Evolutionary conservation across 1,140 invertebrate genomes (phyloP), one percentile per base, ranked within the genome.

Genomic region (Rhyzopertha dominica): DNA sequence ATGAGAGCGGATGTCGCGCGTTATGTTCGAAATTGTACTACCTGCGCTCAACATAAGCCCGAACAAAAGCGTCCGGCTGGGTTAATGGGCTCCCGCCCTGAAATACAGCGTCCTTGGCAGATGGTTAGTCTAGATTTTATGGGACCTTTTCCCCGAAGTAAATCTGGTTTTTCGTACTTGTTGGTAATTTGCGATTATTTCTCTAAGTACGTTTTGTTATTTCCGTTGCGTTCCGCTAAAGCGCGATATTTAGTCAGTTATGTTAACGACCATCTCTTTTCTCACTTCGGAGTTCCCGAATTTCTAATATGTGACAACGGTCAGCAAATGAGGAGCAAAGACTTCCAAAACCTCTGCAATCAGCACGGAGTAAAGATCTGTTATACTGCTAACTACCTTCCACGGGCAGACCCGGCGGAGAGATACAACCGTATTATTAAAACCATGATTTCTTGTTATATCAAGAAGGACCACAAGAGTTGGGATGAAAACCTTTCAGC

Each of bases 111-210:
- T 1, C 40, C 47, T 5, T 49, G 47, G 47, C 5, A 49, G 24
- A 20, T 17, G 3, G 24, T 49, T 17, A 24, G 25, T 32, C 14
- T 22, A 3, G 47, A 49, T 25, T 31, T 71, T 0, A 14, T 49
- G 4, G 36, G 34, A 8, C 34, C 40, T 3, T 38, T 44, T 1
- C 31, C 41, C n/a, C 13, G 13, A n/a, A 37, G 23, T 1, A 13
- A 8, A 1, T 5, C 13, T 16, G 43, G 43, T 1, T 23, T 37
- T 20, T 18, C 3, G 22, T 41, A 47, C 13, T 18, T 51, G 1
- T 20, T 47, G 2, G 43, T 43, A 10, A 30, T 51, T 1, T 12
- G 25, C 0, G 69, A 70, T 43, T 53, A 62, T 19, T 67, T 71
- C 36, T 62, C 61, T 1, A 68, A 68, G 34, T 69, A 20, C 20